Evolutionary conservation across 2,888 invertebrate genomes (phyloP).

Genomic region (Pyrocoelia pectoralis): DNA sequence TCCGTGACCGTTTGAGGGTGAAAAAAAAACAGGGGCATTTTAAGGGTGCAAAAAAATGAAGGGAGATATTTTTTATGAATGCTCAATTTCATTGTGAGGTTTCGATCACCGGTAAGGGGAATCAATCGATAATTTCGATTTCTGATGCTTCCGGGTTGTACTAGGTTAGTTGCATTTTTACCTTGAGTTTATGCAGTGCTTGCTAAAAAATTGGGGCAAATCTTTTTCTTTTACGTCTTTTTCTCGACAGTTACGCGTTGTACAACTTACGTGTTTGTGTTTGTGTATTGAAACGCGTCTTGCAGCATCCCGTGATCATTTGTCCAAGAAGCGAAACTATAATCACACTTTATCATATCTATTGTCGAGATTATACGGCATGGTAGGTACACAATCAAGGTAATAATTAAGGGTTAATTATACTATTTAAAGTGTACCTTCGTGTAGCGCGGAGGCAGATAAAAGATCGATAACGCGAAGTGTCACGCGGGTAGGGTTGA

Average conservation of each 20-base stretch:
- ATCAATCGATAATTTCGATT: constrained; percentile 60
- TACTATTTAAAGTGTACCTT: constrained; percentile 22
- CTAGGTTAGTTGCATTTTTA: constrained; percentile 57
- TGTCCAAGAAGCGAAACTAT: no score
- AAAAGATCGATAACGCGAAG: constrained; percentile 55
- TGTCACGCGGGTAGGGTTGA: constrained; percentile 54
- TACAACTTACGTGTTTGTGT: neutral
- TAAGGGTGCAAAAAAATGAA: constrained; percentile 52
- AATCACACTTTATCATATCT: no score
- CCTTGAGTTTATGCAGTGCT: constrained; percentile 44
- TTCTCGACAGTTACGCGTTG: neutral
- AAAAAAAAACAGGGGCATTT: constrained; percentile 55
- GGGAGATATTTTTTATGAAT: constrained; percentile 59
- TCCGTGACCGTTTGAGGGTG: constrained; percentile 49
- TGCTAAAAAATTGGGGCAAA: neutral
- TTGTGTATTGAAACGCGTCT: neutral
- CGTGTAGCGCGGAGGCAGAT: constrained; percentile 45
- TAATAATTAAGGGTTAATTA: constrained; percentile 30
- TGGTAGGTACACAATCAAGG: constrained; percentile 17
- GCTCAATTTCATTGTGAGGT: constrained; percentile 55
- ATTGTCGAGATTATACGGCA: no score
- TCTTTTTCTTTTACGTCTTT: neutral
- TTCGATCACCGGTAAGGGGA: constrained; percentile 54
- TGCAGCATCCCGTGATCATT: no score
- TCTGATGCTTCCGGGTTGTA: constrained; percentile 49